phyloP scores from a whole-genome alignment of 2,113 vertebrate genomes.

The Odocoileus hemionus region DNA sequence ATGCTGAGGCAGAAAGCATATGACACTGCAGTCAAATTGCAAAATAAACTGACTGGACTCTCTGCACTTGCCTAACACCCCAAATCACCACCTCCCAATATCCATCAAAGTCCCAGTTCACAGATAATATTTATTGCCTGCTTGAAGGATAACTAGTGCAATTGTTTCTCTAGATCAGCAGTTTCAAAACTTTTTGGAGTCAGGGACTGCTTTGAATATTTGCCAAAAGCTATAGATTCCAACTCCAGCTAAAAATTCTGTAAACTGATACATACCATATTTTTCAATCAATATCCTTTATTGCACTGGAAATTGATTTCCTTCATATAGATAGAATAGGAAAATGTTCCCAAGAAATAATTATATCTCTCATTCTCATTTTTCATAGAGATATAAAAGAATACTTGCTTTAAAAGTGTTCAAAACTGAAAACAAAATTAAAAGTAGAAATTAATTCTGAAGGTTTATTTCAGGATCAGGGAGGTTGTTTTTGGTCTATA shows the following conservation, averaged over 20 bases:
- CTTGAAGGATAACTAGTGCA: neutral
- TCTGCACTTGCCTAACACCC: neutral
- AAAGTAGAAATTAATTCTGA: constrained; percentile 30
- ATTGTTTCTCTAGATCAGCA: neutral
- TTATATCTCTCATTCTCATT: neutral
- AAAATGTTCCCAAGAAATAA: neutral
- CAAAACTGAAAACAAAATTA: constrained; percentile 1
- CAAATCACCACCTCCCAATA: neutral
- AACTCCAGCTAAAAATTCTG: neutral
- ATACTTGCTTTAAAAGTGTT: neutral
- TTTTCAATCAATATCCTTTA: constrained; percentile 10
- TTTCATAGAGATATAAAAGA: constrained; percentile 26
- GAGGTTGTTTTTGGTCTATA: neutral
- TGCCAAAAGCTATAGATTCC: neutral
- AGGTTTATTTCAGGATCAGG: constrained; percentile 18
- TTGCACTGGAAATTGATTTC: neutral
- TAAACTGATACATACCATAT: neutral
- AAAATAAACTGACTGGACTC: neutral
- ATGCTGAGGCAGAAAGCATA: neutral
- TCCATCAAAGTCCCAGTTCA: neutral
- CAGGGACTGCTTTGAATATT: neutral
- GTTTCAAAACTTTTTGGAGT: constrained; percentile 5
- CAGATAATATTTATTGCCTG: neutral
- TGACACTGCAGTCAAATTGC: neutral
- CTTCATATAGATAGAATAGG: neutral